These are phyloP conservation scores for Ditylenchus dipsaci DNA, from an alignment of 1,140 invertebrate genomes.

Conservation along the genomic window DNA sequence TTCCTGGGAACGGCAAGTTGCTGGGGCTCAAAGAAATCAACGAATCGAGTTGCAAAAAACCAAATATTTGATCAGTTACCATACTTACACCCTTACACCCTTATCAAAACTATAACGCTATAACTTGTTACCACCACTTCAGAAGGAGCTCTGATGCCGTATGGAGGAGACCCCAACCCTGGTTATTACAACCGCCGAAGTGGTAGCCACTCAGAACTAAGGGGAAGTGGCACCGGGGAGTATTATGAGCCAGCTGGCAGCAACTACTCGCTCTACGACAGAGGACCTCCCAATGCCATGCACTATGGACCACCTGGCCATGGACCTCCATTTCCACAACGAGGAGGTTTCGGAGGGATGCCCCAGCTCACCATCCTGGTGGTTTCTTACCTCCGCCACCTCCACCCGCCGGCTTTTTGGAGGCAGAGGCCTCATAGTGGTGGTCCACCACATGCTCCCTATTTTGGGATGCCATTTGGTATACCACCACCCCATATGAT, in stretches of 20 bases:
- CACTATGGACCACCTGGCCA: slow-evolving; percentile 16
- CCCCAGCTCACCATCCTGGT: not conserved
- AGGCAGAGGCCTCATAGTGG: not conserved
- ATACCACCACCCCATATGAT: slow-evolving; percentile 20
- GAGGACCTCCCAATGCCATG: slow-evolving; percentile 10
- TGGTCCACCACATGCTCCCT: slow-evolving; percentile 14
- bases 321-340: slow-evolving; percentile 18
- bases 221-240: slow-evolving; percentile 5
- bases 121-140: no score
- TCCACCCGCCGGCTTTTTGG: slow-evolving; percentile 5
- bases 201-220: slow-evolving; percentile 39
- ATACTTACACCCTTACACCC: no score
- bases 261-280: slow-evolving; percentile 10
- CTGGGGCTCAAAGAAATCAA: not conserved
- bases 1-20: not conserved
- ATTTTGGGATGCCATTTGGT: slow-evolving; percentile 9
- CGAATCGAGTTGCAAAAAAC: not conserved
- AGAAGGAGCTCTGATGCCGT: slow-evolving; percentile 34
- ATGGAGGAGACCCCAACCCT: not conserved
- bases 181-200: slow-evolving; percentile 25
- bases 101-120: no score
- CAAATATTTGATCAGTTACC: not conserved
- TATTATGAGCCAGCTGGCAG: slow-evolving; percentile 20
- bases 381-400: not conserved
- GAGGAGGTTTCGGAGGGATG: slow-evolving; percentile 18